These are phyloP conservation scores for Strix uralensis DNA, from an alignment of 2,113 vertebrate species.

Conservation along the genomic window DNA sequence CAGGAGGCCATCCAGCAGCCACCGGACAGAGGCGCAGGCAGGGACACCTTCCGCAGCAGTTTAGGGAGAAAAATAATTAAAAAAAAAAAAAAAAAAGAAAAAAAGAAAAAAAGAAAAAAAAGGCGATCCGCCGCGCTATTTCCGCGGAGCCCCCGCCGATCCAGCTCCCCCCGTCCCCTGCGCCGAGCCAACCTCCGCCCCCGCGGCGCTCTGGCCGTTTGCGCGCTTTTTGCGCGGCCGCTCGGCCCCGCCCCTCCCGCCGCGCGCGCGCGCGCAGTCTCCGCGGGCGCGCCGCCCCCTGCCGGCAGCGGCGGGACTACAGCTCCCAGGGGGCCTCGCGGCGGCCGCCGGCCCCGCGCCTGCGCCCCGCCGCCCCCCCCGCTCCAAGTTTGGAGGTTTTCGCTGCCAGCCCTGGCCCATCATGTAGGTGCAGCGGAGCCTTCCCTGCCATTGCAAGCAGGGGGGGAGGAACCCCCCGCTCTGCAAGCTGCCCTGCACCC, in stretches of 20 bases:
- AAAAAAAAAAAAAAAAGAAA: too few relatives aligned
- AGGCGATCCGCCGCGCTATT: too few relatives aligned
- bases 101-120: too few relatives aligned
- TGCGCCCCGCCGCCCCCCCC: slow-evolving; percentile 77
- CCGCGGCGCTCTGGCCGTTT: too few relatives aligned
- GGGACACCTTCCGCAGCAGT: too few relatives aligned
- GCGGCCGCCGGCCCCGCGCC: slow-evolving; percentile 81
- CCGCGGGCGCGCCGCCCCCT: slow-evolving; percentile 4
- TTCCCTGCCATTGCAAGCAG: slow-evolving; percentile 81
- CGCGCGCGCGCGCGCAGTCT: background rate
- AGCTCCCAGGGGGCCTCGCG: slow-evolving; percentile 78
- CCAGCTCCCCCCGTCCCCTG: too few relatives aligned
- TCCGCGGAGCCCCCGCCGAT: too few relatives aligned
- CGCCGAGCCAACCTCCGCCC: too few relatives aligned
- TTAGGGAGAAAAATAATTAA: too few relatives aligned
- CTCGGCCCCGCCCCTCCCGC: background rate
- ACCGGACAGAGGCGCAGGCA: too few relatives aligned
- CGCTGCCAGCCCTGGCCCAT: slow-evolving; percentile 92
- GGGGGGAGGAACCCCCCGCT: slow-evolving; percentile 46
- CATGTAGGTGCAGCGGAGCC: slow-evolving; percentile 89
- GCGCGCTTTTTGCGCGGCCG: too few relatives aligned
- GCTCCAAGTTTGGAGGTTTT: slow-evolving; percentile 93
- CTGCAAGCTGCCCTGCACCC: slow-evolving; percentile 73
- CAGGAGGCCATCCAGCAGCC: too few relatives aligned
- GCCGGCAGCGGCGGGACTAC: slow-evolving; percentile 72